Percentiles rank a stretch among this genome's conserved stretches.
phyloP scores from a whole-genome alignment of 2,888 invertebrate species.

The Priocnemis perturbator region DNA sequence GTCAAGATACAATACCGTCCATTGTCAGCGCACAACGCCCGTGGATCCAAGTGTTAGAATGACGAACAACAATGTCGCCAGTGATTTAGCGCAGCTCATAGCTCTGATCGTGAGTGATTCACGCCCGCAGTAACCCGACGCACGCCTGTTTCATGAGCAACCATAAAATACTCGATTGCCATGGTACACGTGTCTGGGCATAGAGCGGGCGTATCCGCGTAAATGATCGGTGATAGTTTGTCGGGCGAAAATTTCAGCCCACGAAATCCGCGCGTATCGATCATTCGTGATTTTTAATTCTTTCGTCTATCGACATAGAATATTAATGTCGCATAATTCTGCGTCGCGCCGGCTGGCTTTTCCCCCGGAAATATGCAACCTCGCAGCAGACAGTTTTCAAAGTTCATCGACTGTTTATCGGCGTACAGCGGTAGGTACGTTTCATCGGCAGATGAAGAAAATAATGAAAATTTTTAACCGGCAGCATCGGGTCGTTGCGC shows the following conservation, averaged over 20 bases:
- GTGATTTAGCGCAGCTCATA: slow-evolving; percentile 49
- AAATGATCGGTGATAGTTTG: slow-evolving; percentile 57
- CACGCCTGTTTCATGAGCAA: slow-evolving; percentile 51
- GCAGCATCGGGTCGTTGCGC: too few species aligned
- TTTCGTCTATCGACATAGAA: slow-evolving; percentile 27
- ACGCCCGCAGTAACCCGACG: slow-evolving; percentile 44
- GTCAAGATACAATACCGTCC: too few species aligned
- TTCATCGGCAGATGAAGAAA: too few species aligned
- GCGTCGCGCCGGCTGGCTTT: background rate
- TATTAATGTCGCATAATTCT: slow-evolving; percentile 7
- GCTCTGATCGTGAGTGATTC: slow-evolving; percentile 53
- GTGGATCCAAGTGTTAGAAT: background rate
- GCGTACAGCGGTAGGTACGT: too few species aligned
- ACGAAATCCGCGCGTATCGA: slow-evolving; percentile 53
- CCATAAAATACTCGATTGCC: slow-evolving; percentile 60
- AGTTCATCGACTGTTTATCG: too few species aligned
- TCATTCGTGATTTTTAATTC: slow-evolving; percentile 47
- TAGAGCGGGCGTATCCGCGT: slow-evolving; percentile 39
- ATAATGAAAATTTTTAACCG: too few species aligned
- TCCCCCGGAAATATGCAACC: too few species aligned
- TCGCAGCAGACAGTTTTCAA: too few species aligned
- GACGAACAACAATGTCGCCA: slow-evolving; percentile 19
- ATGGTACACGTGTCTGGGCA: slow-evolving; percentile 54
- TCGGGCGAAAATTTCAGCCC: slow-evolving; percentile 17
- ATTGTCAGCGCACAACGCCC: too few species aligned